A percentile compares a stretch with the other conserved stretches of the same genome.
Conservation (phyloP, 2,888 invertebrate species). For the Mythimna loreyi region DNA sequence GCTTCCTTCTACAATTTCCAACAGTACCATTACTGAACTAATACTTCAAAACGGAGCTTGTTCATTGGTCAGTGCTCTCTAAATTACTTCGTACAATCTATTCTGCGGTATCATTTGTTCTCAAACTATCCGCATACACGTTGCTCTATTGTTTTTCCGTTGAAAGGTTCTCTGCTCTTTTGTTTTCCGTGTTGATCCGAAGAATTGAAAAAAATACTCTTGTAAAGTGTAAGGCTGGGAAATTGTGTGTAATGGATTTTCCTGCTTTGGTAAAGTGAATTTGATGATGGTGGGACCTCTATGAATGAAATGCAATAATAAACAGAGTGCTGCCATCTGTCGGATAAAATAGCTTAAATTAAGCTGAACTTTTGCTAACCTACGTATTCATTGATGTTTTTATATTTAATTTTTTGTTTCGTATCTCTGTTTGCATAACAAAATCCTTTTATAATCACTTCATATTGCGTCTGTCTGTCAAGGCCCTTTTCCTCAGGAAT, state of each 20-base stretch:
- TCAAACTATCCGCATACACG: constrained; percentile 35
- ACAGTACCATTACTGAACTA: constrained; percentile 41
- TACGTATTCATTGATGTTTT: not conserved
- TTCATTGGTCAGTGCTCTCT: constrained; percentile 47
- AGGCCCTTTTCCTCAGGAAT: too few relatives aligned
- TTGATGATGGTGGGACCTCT: constrained; percentile 11
- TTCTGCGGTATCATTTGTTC: constrained; percentile 52
- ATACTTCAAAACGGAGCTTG: constrained; percentile 47
- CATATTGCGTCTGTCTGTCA: too few relatives aligned
- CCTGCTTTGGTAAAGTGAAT: constrained; percentile 14
- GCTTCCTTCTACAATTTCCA: constrained; percentile 43
- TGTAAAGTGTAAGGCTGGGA: constrained; percentile 21
- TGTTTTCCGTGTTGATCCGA: constrained; percentile 39
- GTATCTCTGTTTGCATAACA: too few relatives aligned
- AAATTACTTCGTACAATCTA: constrained; percentile 61
- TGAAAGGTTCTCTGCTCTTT: constrained; percentile 31
- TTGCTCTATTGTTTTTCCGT: constrained; percentile 42
- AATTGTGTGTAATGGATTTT: constrained; percentile 21
- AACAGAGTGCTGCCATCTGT: not conserved
- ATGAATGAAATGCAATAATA: not conserved
- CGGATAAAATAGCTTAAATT: not conserved
- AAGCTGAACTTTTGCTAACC: not conserved
- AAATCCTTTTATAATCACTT: too few relatives aligned
- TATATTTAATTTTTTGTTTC: not conserved
- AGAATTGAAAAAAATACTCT: constrained; percentile 45